phyloP scores from a whole-genome alignment of 2,888 invertebrate species.

The Archaeoteleia sp. region DNA sequence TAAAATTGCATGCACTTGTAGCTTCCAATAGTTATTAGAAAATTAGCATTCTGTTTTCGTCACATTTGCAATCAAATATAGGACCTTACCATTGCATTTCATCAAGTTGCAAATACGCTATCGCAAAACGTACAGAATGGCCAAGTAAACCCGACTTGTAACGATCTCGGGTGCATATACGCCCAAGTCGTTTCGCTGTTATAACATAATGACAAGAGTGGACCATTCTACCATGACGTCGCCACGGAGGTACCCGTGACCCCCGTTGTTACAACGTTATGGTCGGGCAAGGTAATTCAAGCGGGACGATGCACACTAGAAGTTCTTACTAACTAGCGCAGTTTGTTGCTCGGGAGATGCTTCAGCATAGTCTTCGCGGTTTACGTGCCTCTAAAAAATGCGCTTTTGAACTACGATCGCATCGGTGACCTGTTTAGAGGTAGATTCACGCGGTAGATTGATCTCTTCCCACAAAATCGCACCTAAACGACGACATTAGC shows the following conservation, averaged over 20 bases:
- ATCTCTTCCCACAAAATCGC: too few species aligned
- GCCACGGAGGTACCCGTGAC: background rate
- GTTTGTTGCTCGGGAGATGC: constrained; percentile 15
- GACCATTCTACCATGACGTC: constrained; percentile 15
- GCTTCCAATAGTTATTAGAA: constrained; percentile 1
- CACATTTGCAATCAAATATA: background rate
- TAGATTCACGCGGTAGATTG: too few species aligned
- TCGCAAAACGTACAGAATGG: constrained; percentile 23
- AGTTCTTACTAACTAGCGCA: constrained; percentile 15
- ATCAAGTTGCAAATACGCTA: constrained; percentile 24
- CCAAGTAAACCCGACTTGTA: constrained; percentile 24
- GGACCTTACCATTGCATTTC: constrained; percentile 15
- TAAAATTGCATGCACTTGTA: too few species aligned
- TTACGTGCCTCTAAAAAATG: too few species aligned
- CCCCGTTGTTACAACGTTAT: constrained; percentile 11
- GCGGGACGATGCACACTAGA: constrained; percentile 1
- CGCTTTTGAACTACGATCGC: too few species aligned
- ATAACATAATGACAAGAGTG: constrained; percentile 26
- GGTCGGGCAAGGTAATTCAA: constrained; percentile 9
- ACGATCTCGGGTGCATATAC: constrained; percentile 9
- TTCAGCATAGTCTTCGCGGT: constrained; percentile 10
- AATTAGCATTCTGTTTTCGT: constrained; percentile 6
- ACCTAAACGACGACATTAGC: too few species aligned
- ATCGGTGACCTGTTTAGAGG: too few species aligned
- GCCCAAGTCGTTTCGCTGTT: constrained; percentile 14